Conservation (phyloP, 1,140 invertebrate species). For the Trissolcus basalis region DNA sequence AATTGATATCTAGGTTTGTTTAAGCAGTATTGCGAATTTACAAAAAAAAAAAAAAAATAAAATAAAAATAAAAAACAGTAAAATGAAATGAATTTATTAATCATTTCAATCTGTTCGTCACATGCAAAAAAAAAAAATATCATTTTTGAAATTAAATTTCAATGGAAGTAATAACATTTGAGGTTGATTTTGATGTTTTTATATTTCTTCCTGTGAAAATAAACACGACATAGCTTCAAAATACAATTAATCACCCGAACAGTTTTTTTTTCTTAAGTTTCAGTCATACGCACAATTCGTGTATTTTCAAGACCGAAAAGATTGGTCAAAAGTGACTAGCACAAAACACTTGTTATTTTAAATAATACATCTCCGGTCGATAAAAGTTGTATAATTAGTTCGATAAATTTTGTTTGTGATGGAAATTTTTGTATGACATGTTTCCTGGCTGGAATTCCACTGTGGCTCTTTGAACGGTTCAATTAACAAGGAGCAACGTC, state of each 20-base stretch:
- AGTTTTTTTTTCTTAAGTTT: too few species aligned
- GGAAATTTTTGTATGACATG: constrained; percentile 49
- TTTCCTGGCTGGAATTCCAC: constrained; percentile 57
- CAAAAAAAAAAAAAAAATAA: too few species aligned
- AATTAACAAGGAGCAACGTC: constrained; percentile 69
- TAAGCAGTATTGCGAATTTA: too few species aligned
- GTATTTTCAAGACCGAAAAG: constrained; percentile 14
- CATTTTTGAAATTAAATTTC: too few species aligned
- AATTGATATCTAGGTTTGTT: constrained; percentile 37
- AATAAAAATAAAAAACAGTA: too few species aligned
- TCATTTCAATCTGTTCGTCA: too few species aligned
- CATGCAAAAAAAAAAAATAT: too few species aligned
- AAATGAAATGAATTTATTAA: too few species aligned
- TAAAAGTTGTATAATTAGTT: constrained; percentile 53
- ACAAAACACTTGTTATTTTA: constrained; percentile 22
- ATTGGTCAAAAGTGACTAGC: constrained; percentile 1
- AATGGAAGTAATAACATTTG: constrained; percentile 24
- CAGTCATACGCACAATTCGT: neutral
- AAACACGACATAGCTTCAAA: neutral
- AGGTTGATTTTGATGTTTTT: neutral
- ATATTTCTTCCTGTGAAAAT: neutral
- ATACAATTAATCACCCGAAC: neutral
- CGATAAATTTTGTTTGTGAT: constrained; percentile 50
- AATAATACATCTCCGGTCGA: constrained; percentile 32
- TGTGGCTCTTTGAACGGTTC: constrained; percentile 67